Conservation (phyloP, 2,797 vertebrate species). For the Steatocranus sp. region DNA sequence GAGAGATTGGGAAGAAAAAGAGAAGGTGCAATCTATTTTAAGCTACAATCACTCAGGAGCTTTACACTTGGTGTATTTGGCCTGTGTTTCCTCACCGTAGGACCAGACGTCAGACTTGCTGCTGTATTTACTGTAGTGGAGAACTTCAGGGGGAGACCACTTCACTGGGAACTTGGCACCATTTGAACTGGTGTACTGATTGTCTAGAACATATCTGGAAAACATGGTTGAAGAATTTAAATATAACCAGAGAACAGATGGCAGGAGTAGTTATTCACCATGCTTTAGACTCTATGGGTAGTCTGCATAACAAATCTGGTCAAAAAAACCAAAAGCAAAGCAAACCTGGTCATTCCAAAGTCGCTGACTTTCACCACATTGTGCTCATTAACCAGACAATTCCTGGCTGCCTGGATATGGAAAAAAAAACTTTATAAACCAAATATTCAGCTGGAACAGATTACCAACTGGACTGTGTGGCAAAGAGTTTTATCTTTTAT, state of each 20-base stretch:
- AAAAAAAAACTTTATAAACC: not conserved
- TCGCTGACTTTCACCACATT: conserved; percentile 85
- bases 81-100: conserved; percentile 76
- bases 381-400: conserved; percentile 81
- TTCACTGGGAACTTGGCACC: conserved; percentile 87
- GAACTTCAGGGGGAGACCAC: conserved; percentile 90
- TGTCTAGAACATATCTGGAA: conserved; percentile 82
- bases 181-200: conserved; percentile 86
- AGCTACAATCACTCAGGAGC: not conserved
- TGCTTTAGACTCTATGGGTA: not conserved
- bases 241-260: not conserved
- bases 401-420: conserved; percentile 81
- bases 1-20: not conserved
- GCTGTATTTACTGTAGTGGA: conserved; percentile 87
- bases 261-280: not conserved
- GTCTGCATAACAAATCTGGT: not conserved
- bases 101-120: conserved; percentile 92
- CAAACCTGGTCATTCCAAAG: conserved; percentile 90
- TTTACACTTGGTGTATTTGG: not conserved
- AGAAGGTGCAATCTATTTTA: not conserved
- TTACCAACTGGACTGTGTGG: not conserved
- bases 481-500: not conserved
- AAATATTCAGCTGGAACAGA: not conserved
- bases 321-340: no score
- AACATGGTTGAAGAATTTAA: not conserved